phyloP scores from a whole-genome alignment of 2,113 vertebrate genomes.

The Agapornis roseicollis region DNA sequence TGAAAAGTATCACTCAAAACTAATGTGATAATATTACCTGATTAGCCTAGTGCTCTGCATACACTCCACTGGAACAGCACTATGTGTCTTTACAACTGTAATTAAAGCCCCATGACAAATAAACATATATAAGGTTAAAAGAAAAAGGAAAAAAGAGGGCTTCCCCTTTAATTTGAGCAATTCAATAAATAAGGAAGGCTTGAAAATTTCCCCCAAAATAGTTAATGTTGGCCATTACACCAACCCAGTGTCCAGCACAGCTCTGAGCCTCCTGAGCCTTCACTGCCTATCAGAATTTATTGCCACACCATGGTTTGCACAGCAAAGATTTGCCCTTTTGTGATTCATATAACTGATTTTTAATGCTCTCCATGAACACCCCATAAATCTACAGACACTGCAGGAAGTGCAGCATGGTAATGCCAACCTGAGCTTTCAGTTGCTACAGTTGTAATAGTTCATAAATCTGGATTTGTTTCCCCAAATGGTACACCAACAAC shows the following conservation, averaged over 20 bases:
- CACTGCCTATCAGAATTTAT: not conserved
- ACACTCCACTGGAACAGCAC: not conserved
- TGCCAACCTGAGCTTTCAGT: not conserved
- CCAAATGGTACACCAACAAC: not conserved
- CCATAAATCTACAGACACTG: not conserved
- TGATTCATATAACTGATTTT: not conserved
- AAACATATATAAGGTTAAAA: not conserved
- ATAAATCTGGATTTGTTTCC: not conserved
- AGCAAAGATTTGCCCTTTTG: not conserved
- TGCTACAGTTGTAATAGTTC: not conserved
- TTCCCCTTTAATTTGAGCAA: not conserved
- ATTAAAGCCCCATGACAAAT: not conserved
- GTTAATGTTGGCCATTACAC: not conserved
- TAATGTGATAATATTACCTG: not conserved
- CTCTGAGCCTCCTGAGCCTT: not conserved
- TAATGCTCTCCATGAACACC: not conserved
- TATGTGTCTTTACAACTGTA: not conserved
- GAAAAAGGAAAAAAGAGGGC: not conserved
- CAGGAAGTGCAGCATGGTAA: not conserved
- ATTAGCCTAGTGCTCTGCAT: not conserved
- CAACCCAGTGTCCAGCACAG: not conserved
- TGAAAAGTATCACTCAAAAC: not conserved
- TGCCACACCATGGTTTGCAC: not conserved
- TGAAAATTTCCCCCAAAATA: not conserved
- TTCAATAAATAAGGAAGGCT: not conserved